Evolutionary conservation across 2,888 invertebrate genomes (phyloP).

Genomic region (Drosophila eohydei): DNA sequence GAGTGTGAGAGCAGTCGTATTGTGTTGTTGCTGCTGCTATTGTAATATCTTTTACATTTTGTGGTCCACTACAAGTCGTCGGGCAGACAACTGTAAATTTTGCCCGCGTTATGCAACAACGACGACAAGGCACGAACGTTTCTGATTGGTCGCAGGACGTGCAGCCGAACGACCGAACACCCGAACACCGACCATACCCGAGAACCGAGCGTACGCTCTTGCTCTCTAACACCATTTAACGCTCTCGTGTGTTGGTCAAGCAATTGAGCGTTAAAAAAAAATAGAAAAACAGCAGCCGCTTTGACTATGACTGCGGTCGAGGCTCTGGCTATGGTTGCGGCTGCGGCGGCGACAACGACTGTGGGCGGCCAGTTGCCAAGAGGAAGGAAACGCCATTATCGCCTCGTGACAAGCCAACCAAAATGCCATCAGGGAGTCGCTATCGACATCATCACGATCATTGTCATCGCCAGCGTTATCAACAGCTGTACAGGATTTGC

Average conservation of each 20-base stretch:
- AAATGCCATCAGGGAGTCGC: slow-evolving; percentile 39
- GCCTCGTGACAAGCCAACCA: slow-evolving; percentile 24
- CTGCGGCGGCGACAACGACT: slow-evolving; percentile 1
- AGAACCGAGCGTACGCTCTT: slow-evolving; percentile 33
- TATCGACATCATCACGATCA: slow-evolving; percentile 21
- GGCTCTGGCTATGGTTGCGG: slow-evolving; percentile 6
- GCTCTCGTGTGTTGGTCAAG: slow-evolving; percentile 48
- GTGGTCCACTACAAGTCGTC: slow-evolving; percentile 41
- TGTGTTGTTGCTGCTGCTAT: slow-evolving; percentile 33
- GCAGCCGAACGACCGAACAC: slow-evolving; percentile 37
- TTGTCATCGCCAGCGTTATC: slow-evolving; percentile 27
- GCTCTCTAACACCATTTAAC: slow-evolving; percentile 19
- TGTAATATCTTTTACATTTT: slow-evolving; percentile 59
- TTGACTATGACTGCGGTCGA: slow-evolving; percentile 1
- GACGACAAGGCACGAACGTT: slow-evolving; percentile 41
- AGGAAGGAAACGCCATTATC: slow-evolving; percentile 43
- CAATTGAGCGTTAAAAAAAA: slow-evolving; percentile 40
- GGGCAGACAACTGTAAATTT: slow-evolving; percentile 53
- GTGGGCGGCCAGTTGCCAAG: slow-evolving; percentile 24
- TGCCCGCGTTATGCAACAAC: slow-evolving; percentile 70
- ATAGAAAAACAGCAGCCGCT: slow-evolving; percentile 21
- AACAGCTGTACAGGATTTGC: slow-evolving; percentile 18
- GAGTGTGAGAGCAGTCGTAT: slow-evolving; percentile 27
- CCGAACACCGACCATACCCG: slow-evolving; percentile 2
- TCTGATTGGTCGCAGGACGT: slow-evolving; percentile 68